Percentiles rank a stretch among this genome's conserved stretches.
Evolutionary conservation across 2,113 vertebrate species (phyloP).

Genomic region (human): GRCh38 chr2:200712001-200712500

Average conservation of each 20-base stretch:
- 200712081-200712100: neutral
- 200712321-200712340: neutral
- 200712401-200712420: too few species aligned
- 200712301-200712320: neutral
- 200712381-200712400: neutral
- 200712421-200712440: neutral
- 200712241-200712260: neutral
- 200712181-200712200: neutral
- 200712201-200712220: neutral
- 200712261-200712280: neutral
- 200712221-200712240: neutral
- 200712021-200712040: neutral
- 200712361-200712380: neutral
- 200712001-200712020: neutral
- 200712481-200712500: neutral
- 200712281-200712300: neutral
- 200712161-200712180: neutral
- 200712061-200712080: neutral
- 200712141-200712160: neutral
- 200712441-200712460: neutral
- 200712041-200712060: neutral
- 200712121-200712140: neutral
- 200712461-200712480: neutral
- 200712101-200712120: neutral
- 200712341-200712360: neutral